Evolutionary conservation across 2,797 vertebrate genomes (phyloP), one percentile per base, ranked within the genome.

Genomic region (Crypturellus tataupa): DNA sequence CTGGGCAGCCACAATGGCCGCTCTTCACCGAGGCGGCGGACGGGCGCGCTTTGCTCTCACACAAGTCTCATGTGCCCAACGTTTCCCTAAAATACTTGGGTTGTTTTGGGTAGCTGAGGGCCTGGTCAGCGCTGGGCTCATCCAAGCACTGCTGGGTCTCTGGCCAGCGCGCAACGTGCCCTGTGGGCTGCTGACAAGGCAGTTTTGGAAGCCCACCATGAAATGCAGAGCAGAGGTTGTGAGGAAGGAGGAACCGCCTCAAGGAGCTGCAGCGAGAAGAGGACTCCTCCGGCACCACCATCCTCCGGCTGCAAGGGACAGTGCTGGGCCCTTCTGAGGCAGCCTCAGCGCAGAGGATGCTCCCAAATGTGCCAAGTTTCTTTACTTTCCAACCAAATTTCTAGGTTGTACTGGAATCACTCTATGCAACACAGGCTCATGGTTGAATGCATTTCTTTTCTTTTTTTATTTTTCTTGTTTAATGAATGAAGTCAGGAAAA

Each of bases 381-480:
- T 95, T 97, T 77, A 90, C 97, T 95, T 92, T 97, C 94, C 97
- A 97, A 97, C 97, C 98, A 97, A 97, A 98, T 97, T 97, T 97
- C 98, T 98, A 97, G 94, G 95, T 98, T 98, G 96, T 98, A 97
- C 98, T 98, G 97, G 98, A 98, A 98, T 98, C 98, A 98, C 98
- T 99, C 99, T 99, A 99, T 99, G 99, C 99, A 99, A 99, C 98
- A 98, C 98, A 97, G 85, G 96, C 96, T 95, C 95, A 93, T 93
- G 79, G 71, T 85, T 80, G 94, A 97, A 95, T 96, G 95, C 90
- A 69, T 94, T 96, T 94, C 78, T 93, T 16, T 23, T 46, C 59
- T 85, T 75, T 87, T 86, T 39, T 75, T 87, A 42, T 86, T 95
- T 89, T 84, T 68, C 42, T 97, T 95, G 53, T 83, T 93, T 97